Base-by-base conservation (phyloP, 2,888 invertebrate genomes). In the Margaritifera margaritifera region DNA sequence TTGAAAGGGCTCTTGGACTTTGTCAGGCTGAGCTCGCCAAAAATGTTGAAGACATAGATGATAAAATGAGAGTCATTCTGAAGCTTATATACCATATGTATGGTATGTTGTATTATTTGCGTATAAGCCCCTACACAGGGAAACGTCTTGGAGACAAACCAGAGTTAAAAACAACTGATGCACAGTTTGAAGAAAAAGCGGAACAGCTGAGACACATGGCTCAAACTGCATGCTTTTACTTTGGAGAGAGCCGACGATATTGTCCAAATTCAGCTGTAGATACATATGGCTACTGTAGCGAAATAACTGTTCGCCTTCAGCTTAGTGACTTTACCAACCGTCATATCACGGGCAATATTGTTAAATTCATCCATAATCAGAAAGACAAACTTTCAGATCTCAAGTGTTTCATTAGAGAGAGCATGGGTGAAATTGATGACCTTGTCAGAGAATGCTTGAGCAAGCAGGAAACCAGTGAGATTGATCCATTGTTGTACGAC, bases 71-170 rank as follows among this genome's bases (percentile, higher is more conserved):
- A 53, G 64, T 66, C 0, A 72, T 72, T 1, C 62, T 80, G 24
- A 74, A 68, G 60, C 76, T 77, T 53, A 70, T 78, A 18, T 77
- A 78, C 53, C 80, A 80, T 53, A 80, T 80, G 72, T 80, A 75
- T 63, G 80, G 76, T 0, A 78, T 56, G 22, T 63, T 78, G 55
- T 62, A 67, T 52, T 53, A 55, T 18, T 50, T 54, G 25, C 64
- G 68, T 62, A 61, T 76, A 18, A 42, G 67, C 31, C 55, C 50
- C n/a, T 73, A 67, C 25, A 76, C 73, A 25, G 73, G 75, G 8
- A 58, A 55, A 20, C 51, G n/a, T 27, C 54, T 57, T 24, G 58
- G 55, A 25, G 67, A 71, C 61, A 68, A 57, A 62, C 68, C 62
- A 27, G 54, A 61, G 19, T n/a, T 51, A n/a, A 50, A n/a, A 53